Conservation (phyloP, 2,888 invertebrate species). For the Blera fallax region DNA sequence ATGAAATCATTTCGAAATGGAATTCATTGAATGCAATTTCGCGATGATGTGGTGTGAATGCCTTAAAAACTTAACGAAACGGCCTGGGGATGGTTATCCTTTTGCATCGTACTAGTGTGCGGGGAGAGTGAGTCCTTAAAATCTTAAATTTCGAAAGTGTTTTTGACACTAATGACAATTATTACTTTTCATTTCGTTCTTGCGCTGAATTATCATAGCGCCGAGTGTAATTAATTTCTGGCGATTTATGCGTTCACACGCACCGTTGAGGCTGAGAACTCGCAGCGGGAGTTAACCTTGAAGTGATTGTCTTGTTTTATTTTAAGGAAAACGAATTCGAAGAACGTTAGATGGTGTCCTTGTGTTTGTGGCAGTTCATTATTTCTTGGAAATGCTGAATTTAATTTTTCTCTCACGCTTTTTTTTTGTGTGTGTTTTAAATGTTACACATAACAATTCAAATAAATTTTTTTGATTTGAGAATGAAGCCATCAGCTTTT, state of each 20-base stretch:
- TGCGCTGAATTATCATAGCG: neutral
- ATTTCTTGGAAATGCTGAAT: neutral
- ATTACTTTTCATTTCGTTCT: slow-evolving; percentile 20
- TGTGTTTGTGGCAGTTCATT: neutral
- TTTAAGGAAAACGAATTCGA: neutral
- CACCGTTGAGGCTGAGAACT: neutral
- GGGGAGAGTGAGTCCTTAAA: too few species aligned
- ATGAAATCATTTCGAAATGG: neutral
- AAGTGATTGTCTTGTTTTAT: neutral
- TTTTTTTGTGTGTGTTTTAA: neutral
- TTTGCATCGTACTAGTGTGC: too few species aligned
- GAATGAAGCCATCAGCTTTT: too few species aligned
- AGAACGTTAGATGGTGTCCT: neutral
- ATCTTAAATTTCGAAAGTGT: neutral
- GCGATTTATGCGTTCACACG: neutral
- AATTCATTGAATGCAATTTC: slow-evolving; percentile 28
- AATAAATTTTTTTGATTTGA: too few species aligned
- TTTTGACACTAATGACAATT: slow-evolving; percentile 4
- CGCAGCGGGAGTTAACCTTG: neutral
- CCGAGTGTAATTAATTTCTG: slow-evolving; percentile 4
- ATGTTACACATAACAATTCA: too few species aligned
- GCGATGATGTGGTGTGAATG: neutral
- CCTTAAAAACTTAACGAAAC: too few species aligned
- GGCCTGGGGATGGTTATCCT: neutral
- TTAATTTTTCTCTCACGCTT: neutral